A percentile compares a stretch with the other conserved stretches of the same genome.
Conservation (phyloP, 2,888 invertebrate genomes). For the Dorcus hopei region DNA sequence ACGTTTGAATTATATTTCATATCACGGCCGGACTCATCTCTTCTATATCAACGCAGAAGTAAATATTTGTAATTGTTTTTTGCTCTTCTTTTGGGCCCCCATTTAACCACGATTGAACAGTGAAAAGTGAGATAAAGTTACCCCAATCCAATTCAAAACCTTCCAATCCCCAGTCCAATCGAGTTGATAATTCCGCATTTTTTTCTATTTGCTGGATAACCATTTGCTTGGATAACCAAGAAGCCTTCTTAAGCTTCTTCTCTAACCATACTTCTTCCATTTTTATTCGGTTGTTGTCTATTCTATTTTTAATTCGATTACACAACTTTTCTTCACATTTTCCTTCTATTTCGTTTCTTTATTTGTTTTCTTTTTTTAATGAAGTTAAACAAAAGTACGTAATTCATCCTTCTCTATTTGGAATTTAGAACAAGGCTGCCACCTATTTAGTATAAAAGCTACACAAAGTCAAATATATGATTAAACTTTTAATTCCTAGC, state of each 20-base stretch:
- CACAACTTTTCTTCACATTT: too few relatives aligned
- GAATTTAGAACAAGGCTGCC: too few relatives aligned
- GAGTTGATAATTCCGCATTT: neutral
- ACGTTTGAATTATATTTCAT: conserved; percentile 3
- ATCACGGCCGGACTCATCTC: neutral
- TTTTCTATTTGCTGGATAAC: neutral
- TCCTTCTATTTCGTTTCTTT: too few relatives aligned
- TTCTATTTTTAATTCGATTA: too few relatives aligned
- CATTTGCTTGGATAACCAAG: neutral
- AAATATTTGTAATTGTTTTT: too few relatives aligned
- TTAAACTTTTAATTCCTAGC: too few relatives aligned
- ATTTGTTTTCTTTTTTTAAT: too few relatives aligned
- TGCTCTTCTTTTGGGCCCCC: too few relatives aligned
- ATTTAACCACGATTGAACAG: neutral
- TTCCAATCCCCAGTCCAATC: neutral
- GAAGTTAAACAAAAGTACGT: too few relatives aligned
- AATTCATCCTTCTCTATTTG: too few relatives aligned
- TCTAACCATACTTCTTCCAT: neutral
- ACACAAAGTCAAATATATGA: too few relatives aligned
- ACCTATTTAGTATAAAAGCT: too few relatives aligned
- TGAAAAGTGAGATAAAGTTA: neutral
- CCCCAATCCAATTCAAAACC: neutral
- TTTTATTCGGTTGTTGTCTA: neutral
- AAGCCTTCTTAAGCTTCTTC: neutral
- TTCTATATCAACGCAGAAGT: neutral